Evolutionary conservation across 2,888 invertebrate species (phyloP).

Genomic region (Lasioglossum vierecki): DNA sequence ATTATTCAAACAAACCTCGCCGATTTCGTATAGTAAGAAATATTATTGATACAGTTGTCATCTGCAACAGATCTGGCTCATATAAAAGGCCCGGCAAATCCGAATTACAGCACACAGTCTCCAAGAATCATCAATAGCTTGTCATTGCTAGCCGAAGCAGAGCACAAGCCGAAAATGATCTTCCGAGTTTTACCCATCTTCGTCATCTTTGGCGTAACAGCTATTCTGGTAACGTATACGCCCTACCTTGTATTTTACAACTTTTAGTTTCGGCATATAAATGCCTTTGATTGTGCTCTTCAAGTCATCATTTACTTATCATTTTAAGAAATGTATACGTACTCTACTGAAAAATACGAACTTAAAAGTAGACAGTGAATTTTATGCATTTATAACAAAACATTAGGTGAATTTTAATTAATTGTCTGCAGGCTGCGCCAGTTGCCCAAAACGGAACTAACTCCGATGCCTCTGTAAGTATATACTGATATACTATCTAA

Average conservation of each 20-base stretch:
- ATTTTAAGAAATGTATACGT: background rate
- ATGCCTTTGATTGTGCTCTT: background rate
- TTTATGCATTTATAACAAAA: too few relatives aligned
- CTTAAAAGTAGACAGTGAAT: background rate
- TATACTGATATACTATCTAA: background rate
- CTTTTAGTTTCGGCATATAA: background rate
- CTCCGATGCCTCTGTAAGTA: background rate
- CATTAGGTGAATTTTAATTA: background rate
- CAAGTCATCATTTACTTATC: background rate
- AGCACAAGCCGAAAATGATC: slow-evolving; percentile 30
- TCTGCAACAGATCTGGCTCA: background rate
- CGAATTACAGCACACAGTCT: slow-evolving; percentile 21
- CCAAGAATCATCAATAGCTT: background rate
- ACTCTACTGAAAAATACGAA: background rate
- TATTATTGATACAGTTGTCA: slow-evolving; percentile 55
- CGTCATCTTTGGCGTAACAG: slow-evolving; percentile 33
- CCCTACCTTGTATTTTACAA: background rate
- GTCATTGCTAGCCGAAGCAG: background rate
- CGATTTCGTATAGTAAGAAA: background rate
- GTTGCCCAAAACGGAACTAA: background rate
- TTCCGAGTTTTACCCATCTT: slow-evolving; percentile 34
- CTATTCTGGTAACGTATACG: slow-evolving; percentile 36
- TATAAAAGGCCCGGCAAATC: slow-evolving; percentile 41
- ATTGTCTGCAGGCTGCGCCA: slow-evolving; percentile 32
- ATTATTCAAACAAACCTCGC: slow-evolving; percentile 15